Conservation (phyloP, 1,140 invertebrate genomes). For the Phortica variegata region DNA sequence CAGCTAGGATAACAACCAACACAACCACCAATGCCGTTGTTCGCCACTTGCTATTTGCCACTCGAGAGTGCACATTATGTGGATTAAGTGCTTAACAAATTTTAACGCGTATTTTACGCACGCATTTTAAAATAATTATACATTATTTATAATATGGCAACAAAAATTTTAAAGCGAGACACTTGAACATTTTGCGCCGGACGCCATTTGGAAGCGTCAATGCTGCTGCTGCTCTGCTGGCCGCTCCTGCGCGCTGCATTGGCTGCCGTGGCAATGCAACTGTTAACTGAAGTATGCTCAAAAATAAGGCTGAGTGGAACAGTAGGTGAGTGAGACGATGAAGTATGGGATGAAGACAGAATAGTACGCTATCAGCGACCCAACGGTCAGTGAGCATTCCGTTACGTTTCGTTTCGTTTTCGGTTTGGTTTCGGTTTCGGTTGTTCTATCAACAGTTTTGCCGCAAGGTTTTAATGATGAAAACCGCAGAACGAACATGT, state of each 20-base stretch:
- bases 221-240: not conserved
- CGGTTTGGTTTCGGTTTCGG: not conserved
- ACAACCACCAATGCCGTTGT: not conserved
- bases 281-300: slow-evolving; percentile 2
- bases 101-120: slow-evolving; percentile 31
- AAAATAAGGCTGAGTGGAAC: not conserved
- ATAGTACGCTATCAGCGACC: not conserved
- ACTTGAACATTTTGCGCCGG: not conserved
- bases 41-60: not conserved
- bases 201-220: not conserved
- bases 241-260: not conserved
- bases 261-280: not conserved
- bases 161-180: not conserved
- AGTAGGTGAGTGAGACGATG: no score
- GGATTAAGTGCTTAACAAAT: slow-evolving; percentile 46
- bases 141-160: slow-evolving; percentile 37
- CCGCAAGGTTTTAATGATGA: slow-evolving; percentile 27
- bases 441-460: slow-evolving; percentile 1
- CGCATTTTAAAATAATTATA: slow-evolving; percentile 49
- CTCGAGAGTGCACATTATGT: slow-evolving; percentile 27
- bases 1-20: no score
- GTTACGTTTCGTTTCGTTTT: not conserved
- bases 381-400: not conserved
- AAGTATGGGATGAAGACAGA: no score
- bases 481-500: slow-evolving; percentile 49